Conservation (phyloP, 2,888 invertebrate genomes). For the Cheilosia urbana region DNA sequence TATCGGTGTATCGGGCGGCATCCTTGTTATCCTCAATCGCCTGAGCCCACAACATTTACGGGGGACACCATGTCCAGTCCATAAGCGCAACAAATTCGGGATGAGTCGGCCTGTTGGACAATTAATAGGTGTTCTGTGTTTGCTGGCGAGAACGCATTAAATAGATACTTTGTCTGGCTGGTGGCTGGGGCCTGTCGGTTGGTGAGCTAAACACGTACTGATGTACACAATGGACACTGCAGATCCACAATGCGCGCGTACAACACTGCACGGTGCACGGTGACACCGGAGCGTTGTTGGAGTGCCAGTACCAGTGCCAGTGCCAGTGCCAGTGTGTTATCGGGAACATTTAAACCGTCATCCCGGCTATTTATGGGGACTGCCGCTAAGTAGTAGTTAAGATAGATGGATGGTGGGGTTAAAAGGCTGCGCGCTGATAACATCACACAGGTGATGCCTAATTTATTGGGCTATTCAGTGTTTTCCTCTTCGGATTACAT, state of each 20-base stretch:
- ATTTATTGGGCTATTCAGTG: slow-evolving; percentile 71
- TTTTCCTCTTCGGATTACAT: slow-evolving; percentile 42
- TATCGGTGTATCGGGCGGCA: slow-evolving; percentile 66
- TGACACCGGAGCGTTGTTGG: slow-evolving; percentile 10
- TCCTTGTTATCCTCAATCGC: slow-evolving; percentile 70
- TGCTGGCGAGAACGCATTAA: slow-evolving; percentile 57
- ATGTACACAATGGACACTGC: slow-evolving; percentile 49
- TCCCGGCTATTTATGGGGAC: slow-evolving; percentile 70
- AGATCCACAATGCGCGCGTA: slow-evolving; percentile 56
- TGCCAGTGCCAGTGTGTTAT: slow-evolving; percentile 57
- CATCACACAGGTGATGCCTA: slow-evolving; percentile 71
- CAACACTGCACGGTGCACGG: slow-evolving; percentile 17
- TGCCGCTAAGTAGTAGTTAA: slow-evolving; percentile 75
- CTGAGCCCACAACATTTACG: slow-evolving; percentile 38
- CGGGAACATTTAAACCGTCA: slow-evolving; percentile 72
- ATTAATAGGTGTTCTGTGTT: slow-evolving; percentile 63
- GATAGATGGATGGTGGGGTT: slow-evolving; percentile 74
- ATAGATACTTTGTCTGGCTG: slow-evolving; percentile 62
- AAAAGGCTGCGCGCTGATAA: slow-evolving; percentile 70
- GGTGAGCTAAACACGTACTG: slow-evolving; percentile 63
- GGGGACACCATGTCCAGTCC: neutral
- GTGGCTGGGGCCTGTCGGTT: slow-evolving; percentile 59
- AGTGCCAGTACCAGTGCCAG: neutral
- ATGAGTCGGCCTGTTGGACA: slow-evolving; percentile 36
- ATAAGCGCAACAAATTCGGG: slow-evolving; percentile 34